phyloP scores from a whole-genome alignment of 2,113 vertebrate species.

The Macquaria australasica region DNA sequence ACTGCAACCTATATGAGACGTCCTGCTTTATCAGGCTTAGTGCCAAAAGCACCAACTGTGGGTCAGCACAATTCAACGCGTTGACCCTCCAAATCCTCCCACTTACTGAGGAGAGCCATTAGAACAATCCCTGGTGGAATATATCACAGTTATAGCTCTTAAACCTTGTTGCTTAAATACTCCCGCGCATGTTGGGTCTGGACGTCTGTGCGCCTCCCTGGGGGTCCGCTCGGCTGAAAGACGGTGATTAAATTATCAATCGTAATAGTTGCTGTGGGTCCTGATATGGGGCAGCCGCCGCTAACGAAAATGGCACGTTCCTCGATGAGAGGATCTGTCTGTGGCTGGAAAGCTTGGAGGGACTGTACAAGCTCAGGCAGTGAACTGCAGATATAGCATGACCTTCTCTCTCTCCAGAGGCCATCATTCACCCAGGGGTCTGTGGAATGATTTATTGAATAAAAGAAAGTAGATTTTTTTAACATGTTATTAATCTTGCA shows the following conservation, averaged over 20 bases:
- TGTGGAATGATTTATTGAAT: slow-evolving; percentile 16
- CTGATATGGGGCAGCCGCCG: slow-evolving; percentile 29
- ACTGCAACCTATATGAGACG: neutral
- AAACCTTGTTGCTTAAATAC: slow-evolving; percentile 15
- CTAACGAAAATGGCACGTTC: slow-evolving; percentile 46
- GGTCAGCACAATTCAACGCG: slow-evolving; percentile 12
- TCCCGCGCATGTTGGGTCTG: neutral
- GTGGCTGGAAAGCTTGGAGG: slow-evolving; percentile 12
- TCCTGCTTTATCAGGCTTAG: slow-evolving; percentile 29
- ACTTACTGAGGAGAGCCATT: slow-evolving; percentile 15
- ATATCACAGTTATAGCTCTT: slow-evolving; percentile 43
- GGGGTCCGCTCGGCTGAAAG: slow-evolving; percentile 54
- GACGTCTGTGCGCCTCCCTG: slow-evolving; percentile 21
- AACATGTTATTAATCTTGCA: slow-evolving; percentile 7
- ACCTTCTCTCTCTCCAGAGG: slow-evolving; percentile 7
- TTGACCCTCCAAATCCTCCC: slow-evolving; percentile 25
- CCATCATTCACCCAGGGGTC: neutral
- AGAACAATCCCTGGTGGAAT: slow-evolving; percentile 43
- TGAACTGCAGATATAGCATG: slow-evolving; percentile 31
- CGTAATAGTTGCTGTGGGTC: slow-evolving; percentile 32
- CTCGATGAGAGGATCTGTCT: slow-evolving; percentile 62
- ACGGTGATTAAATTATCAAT: slow-evolving; percentile 50
- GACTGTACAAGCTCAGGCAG: slow-evolving; percentile 22
- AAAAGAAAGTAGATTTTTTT: slow-evolving; percentile 6
- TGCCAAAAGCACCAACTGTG: slow-evolving; percentile 27